Evolutionary conservation across 2,888 invertebrate genomes (phyloP), one percentile per base, ranked within the genome.

Genomic region (Mimachlamys varia): DNA sequence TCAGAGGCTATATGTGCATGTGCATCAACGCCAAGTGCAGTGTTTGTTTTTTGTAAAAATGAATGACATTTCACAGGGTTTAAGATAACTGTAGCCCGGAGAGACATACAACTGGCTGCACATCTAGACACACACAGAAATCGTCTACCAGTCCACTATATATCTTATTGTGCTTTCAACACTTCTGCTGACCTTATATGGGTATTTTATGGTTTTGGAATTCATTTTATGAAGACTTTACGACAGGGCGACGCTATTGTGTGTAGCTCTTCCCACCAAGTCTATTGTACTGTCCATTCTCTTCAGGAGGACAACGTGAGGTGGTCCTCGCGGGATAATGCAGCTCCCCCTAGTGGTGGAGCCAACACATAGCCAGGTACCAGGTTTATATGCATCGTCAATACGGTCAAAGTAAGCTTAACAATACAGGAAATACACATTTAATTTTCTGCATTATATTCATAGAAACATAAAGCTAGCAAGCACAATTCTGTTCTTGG

Each of bases 221-320:
- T 76, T 76, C 76, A 15, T 76, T 76, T 76, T 27, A 76, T 76
- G 33, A 27, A 13, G 33, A 33, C 27, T 76, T 76, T 76, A 76
- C 76, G 76, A 27, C 33, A 76, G 76, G 17, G 33, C 33, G 33
- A 33, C 27, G 76, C 33, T 10, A 76, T 76, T 76, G 76, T 76
- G 33, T 76, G 33, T 33, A 33, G 76, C 27, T 7, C 12, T 76
- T 76, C 76, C 76, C 76, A 76, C 76, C 12, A 33, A 33, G 0
- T 76, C 76, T 33, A 76, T 76, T 76, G 33, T 76, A 76, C 7
- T 76, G 76, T 76, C 33, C 76, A 76, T 76, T 76, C 76, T 33
- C 76, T 12, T 76, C 7, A 27, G 76, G 33, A 27, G 33, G 76
- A 76, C 76, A 76, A 76, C 76, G 76, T 33, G 33, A 76, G 76